Evolutionary conservation across 2,797 vertebrate species (phyloP).

Genomic region (Sternarchorhynchus goeldii): DNA sequence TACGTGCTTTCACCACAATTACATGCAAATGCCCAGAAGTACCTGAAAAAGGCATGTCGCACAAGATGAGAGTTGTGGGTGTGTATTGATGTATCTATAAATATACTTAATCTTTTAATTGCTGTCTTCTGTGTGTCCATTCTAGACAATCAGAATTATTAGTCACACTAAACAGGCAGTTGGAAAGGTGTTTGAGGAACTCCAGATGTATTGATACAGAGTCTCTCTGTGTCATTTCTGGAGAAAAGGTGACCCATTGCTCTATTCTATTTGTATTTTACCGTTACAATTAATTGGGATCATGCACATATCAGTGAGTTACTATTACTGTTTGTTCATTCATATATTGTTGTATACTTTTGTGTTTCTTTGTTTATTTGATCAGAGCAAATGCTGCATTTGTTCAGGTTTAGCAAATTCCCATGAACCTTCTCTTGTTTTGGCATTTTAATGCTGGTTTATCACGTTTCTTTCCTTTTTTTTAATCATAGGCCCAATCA

Average conservation of each 20-base stretch:
- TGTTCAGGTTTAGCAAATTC: too few relatives aligned
- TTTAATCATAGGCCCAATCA: too few relatives aligned
- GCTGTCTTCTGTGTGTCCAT: conserved; percentile 43
- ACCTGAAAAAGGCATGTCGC: too few relatives aligned
- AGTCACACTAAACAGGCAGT: conserved; percentile 89
- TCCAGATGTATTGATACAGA: conserved; percentile 96
- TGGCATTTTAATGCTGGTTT: too few relatives aligned
- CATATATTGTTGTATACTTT: too few relatives aligned
- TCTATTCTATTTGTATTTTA: background rate
- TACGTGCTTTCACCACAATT: conserved; percentile 54
- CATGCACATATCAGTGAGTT: too few relatives aligned
- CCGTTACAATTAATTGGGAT: too few relatives aligned
- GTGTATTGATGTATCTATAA: background rate
- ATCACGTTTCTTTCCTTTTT: too few relatives aligned
- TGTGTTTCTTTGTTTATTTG: too few relatives aligned
- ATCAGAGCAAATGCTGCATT: too few relatives aligned
- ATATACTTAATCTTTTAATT: conserved; percentile 14
- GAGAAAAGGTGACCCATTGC: conserved; percentile 84
- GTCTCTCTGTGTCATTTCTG: conserved; percentile 93
- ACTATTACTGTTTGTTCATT: too few relatives aligned
- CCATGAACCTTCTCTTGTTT: too few relatives aligned
- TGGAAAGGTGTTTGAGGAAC: conserved; percentile 93
- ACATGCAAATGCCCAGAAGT: background rate
- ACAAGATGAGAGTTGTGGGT: background rate
- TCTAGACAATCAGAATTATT: conserved; percentile 89